Evolutionary conservation across 1,140 invertebrate species (phyloP).

Genomic region (Listronotus oregonensis): DNA sequence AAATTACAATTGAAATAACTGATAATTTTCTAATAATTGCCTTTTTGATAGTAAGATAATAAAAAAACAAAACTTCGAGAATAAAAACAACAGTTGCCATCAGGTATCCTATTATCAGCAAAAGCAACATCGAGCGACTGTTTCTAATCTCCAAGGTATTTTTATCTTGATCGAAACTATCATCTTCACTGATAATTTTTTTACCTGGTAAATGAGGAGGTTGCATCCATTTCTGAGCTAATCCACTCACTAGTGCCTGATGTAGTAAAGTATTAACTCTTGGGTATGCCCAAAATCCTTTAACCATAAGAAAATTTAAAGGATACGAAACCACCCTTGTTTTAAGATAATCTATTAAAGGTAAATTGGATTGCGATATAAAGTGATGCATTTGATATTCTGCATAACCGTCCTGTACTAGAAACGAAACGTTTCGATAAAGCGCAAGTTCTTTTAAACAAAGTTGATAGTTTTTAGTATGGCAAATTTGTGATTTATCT

Average conservation of each 20-base stretch:
- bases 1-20: too few relatives aligned
- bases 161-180: neutral
- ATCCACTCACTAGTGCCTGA: slow-evolving; percentile 6
- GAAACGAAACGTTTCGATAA: slow-evolving; percentile 11
- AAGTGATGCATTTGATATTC: slow-evolving; percentile 10
- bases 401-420: slow-evolving; percentile 5
- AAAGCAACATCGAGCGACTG: slow-evolving; percentile 15
- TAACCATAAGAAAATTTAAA: slow-evolving; percentile 27
- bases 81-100: slow-evolving; percentile 14
- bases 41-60: too few relatives aligned
- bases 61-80: slow-evolving; percentile 8
- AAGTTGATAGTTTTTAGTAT: neutral
- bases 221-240: slow-evolving; percentile 25
- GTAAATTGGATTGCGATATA: neutral
- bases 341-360: slow-evolving; percentile 12
- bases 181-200: slow-evolving; percentile 1
- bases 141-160: slow-evolving; percentile 14
- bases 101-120: slow-evolving; percentile 4
- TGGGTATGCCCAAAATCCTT: slow-evolving; percentile 28
- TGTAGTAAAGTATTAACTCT: slow-evolving; percentile 22
- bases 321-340: slow-evolving; percentile 12
- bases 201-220: neutral
- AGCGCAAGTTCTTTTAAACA: slow-evolving; percentile 19
- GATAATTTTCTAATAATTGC: too few relatives aligned
- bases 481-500: slow-evolving; percentile 1